A percentile compares a stretch with the other conserved stretches of the same genome.
phyloP scores from a whole-genome alignment of 2,113 vertebrate species.

The Micronisus gabar region DNA sequence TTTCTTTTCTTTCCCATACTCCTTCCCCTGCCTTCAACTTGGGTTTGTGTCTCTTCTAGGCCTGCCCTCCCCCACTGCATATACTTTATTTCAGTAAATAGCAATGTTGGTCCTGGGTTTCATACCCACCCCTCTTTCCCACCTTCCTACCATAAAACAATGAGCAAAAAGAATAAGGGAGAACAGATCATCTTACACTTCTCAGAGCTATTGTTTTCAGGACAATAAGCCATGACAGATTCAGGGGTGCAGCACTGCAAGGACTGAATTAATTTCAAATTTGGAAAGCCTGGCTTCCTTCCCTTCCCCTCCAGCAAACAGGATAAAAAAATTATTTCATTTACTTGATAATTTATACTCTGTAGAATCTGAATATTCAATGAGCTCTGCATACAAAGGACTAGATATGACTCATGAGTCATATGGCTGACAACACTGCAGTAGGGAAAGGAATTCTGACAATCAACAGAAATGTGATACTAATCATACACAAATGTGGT shows the following conservation, averaged over 20 bases:
- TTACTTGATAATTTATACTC: conserved; percentile 28
- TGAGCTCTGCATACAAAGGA: conserved; percentile 19
- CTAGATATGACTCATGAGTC: conserved; percentile 49
- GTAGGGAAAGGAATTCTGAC: conserved; percentile 31
- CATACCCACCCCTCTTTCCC: background rate
- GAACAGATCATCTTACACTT: background rate
- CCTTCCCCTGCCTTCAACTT: background rate
- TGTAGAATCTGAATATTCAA: conserved; percentile 41
- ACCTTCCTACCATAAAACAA: background rate
- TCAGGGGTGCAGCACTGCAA: background rate
- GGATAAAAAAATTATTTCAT: background rate
- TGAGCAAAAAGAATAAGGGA: background rate
- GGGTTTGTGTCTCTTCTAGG: background rate
- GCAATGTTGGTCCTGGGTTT: background rate
- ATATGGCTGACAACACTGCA: background rate
- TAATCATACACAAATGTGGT: background rate
- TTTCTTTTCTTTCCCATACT: background rate
- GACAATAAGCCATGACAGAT: background rate
- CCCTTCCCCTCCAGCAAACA: background rate
- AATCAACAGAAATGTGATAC: conserved; percentile 30
- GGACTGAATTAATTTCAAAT: background rate
- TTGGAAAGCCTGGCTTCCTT: background rate
- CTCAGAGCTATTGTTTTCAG: background rate
- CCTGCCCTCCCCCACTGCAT: background rate
- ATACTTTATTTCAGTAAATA: background rate